Conservation (phyloP, 2,113 vertebrate genomes). For the Baryphthengus martii region DNA sequence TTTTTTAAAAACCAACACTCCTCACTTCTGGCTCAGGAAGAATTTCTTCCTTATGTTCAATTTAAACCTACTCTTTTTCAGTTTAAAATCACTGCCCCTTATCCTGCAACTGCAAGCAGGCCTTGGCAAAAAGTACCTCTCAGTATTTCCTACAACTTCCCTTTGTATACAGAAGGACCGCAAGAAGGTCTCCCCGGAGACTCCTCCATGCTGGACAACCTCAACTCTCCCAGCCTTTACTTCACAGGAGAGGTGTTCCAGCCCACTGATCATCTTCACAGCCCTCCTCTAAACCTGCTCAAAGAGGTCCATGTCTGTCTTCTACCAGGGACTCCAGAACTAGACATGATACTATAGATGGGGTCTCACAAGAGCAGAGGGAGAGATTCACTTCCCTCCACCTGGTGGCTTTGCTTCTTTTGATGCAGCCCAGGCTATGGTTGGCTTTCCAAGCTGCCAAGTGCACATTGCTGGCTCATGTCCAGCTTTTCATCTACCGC, state of each 20-base stretch:
- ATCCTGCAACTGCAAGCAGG: neutral
- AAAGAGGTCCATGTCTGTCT: neutral
- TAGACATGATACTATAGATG: neutral
- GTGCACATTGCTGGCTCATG: rapidly evolving
- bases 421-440: neutral
- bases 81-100: neutral
- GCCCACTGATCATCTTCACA: neutral
- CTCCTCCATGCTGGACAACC: neutral
- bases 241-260: neutral
- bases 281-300: neutral
- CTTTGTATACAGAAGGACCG: neutral
- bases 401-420: neutral
- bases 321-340: neutral
- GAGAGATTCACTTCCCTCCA: neutral
- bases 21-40: neutral
- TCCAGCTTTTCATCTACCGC: neutral
- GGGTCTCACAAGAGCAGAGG: neutral
- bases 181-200: neutral
- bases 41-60: neutral
- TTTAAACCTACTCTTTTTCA: neutral
- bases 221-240: neutral
- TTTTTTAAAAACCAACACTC: too few species aligned
- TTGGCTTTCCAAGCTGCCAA: neutral
- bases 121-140: neutral
- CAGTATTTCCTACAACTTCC: neutral